Base-by-base conservation (phyloP, 2,888 invertebrate genomes). In the Cantharis flavilabris region DNA sequence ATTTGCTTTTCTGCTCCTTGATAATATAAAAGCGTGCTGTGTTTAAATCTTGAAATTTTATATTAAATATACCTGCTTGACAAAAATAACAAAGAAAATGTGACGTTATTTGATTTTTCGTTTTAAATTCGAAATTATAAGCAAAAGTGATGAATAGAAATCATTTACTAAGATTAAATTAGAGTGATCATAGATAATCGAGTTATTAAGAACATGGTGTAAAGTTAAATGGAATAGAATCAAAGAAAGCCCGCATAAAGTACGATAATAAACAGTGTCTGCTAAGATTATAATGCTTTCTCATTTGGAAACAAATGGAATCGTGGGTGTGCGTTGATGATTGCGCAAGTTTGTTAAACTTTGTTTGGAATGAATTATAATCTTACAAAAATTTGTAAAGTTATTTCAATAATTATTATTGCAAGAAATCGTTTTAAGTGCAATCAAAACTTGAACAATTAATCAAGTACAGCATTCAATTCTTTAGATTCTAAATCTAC, bases 181-280 rank as follows among this genome's bases (percentile, higher is more conserved):
- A 73, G 80, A 79, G 76, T 76, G 75, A 81, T 80, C 79, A 74
- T 70, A 80, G 81, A 85, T 84, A 83, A 84, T 83, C 83, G 81
- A 83, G 83, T 84, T 84, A 84, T 83, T 83, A 82, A 82, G 81
- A 83, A 83, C 83, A 83, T 81, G 83, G 83, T 80, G 82, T 82
- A 80, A 84, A 85, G 84, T 84, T 84, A 83, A 85, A 85, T 84
- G 84, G 82, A 73, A 79, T 81, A 82, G 83, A 84, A 84, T 84
- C 82, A 82, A 84, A 84, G 84, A 83, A 84, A 83, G 81, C 81
- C 80, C 79, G 80, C 81, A 82, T 82, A 81, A 83, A 82, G 82
- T 75, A 75, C 82, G 82, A 81, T 83, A 82, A 84, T 83, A 83
- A 83, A 83, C 83, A 83, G 82, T 81, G 82, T 81, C 80, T 82